phyloP scores from a whole-genome alignment of 2,888 invertebrate species.

The Cerastoderma edule region DNA sequence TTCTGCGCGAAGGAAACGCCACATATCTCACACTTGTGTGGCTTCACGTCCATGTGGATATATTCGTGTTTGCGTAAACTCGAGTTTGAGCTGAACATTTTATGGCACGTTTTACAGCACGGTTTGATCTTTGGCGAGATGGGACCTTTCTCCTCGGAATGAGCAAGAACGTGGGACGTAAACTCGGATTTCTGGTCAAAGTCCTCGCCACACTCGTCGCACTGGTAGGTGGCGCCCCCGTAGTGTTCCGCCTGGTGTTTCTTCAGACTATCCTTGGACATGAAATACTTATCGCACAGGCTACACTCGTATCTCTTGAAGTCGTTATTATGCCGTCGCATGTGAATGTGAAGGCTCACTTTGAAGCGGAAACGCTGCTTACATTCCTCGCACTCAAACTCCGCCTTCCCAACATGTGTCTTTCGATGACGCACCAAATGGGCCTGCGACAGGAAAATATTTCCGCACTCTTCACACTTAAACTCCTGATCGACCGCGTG shows the following conservation, averaged over 20 bases:
- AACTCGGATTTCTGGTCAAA: constrained; percentile 43
- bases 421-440: constrained; percentile 43
- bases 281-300: constrained; percentile 51
- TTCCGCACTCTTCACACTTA: constrained; percentile 45
- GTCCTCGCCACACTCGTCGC: constrained; percentile 43
- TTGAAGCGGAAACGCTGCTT: constrained; percentile 50
- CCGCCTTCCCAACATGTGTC: constrained; percentile 32
- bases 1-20: constrained; percentile 55
- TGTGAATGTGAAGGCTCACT: constrained; percentile 55
- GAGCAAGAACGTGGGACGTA: constrained; percentile 32
- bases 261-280: constrained; percentile 42
- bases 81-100: constrained; percentile 55
- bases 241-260: constrained; percentile 41
- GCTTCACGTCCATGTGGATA: constrained; percentile 51
- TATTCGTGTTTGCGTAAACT: constrained; percentile 54
- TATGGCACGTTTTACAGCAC: constrained; percentile 42
- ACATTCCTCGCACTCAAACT: constrained; percentile 48
- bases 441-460: constrained; percentile 45
- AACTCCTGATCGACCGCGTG: constrained; percentile 41
- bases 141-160: neutral
- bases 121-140: constrained; percentile 21
- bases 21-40: constrained; percentile 52
- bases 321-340: constrained; percentile 54
- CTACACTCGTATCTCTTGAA: constrained; percentile 36
- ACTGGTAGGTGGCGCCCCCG: constrained; percentile 31